Evolutionary conservation across 2,888 invertebrate genomes (phyloP), one percentile per base, ranked within the genome.

Genomic region (Eristalinus aeneus): DNA sequence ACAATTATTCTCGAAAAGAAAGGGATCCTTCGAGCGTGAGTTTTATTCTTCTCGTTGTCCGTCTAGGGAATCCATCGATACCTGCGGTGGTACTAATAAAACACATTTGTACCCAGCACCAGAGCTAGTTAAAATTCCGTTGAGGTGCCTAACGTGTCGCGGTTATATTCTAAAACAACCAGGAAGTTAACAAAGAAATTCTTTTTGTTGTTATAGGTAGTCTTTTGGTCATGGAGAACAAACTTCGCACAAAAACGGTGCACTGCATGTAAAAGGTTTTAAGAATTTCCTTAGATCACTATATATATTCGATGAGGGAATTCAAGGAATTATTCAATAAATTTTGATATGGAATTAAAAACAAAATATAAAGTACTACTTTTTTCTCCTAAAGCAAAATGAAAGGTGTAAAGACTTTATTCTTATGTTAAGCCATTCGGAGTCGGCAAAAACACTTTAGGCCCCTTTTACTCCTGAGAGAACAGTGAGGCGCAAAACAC

Each of bases 111-210:
- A 73, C 81, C 81, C 53, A 69, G 76, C 76, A 77, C 67, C 58
- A 31, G 61, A 77, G 81, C 76, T 86, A 73, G 73, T 86, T 86
- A 85, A 85, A 85, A 85, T 85, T 85, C 85, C 80, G 63, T 23
- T 46, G 11, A 68, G 67, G 80, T 85, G 68, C 23, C 46, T 61
- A 53, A 58, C 63, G 58, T 79, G 74, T 64, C 71, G 60, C 72
- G 75, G 63, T 61, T 16, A 36, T 72, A 56, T 75, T 85, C 80
- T 58, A 36, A 75, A 80, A 53, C 79, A 86, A 73, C 73, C 81
- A 86, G 85, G 85, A 86, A 86, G 85, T 81, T 81, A 81, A 61
- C 58, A 60, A 81, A 73, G 56, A 31, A 80, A 85, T 85, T 75
- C 80, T 85, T 56, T 72, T 69, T 72, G 85, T 71, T 80, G 72